Evolutionary conservation across 2,797 vertebrate genomes (phyloP), one percentile per base, ranked within the genome.

Genomic region (Platalea minor): DNA sequence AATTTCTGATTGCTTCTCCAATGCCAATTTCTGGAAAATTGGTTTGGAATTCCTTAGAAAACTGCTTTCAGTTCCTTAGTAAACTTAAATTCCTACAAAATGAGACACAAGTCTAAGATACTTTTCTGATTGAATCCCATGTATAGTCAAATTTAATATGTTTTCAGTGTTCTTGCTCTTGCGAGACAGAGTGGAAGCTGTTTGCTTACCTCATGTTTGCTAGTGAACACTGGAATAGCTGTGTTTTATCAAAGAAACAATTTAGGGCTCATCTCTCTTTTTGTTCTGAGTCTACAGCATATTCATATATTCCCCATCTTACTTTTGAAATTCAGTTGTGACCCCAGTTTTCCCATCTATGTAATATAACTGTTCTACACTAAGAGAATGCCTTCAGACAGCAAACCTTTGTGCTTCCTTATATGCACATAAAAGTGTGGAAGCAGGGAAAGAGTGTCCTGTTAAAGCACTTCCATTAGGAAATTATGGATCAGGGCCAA

Each of bases 41-140:
- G 28, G 88, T 95, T 93, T 88, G 81, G 76, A 97, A 93, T 96
- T 94, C 75, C 87, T 92, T 94, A 94, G 76, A 94, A 93, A 95
- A 89, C 35, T 63, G 14, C 23, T 81, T 59, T 64, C 67, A 96
- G 91, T 96, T 96, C 88, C 89, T 88, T 91, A 92, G 75, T 91
- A 95, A 95, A 91, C 50, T 48, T 88, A 39, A 75, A 80, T 60
- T 87, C 64, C 73, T 89, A 80, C 76, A 97, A 97, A 97, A 95
- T 96, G 37, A 85, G 68, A 24, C 20, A 80, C n/a, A 86, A 15
- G 41, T 53, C 82, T 89, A 68, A 93, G 89, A 92, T 45, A 80
- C 51, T 51, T 89, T 79, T 79, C 48, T 60, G 45, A 56, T 4
- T 77, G 35, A 88, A 68, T 68, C 33, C 15, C 15, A 56, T 6